Evolutionary conservation across 2,113 vertebrate genomes (phyloP).

Genomic region (Psittacula cyanocephala): DNA sequence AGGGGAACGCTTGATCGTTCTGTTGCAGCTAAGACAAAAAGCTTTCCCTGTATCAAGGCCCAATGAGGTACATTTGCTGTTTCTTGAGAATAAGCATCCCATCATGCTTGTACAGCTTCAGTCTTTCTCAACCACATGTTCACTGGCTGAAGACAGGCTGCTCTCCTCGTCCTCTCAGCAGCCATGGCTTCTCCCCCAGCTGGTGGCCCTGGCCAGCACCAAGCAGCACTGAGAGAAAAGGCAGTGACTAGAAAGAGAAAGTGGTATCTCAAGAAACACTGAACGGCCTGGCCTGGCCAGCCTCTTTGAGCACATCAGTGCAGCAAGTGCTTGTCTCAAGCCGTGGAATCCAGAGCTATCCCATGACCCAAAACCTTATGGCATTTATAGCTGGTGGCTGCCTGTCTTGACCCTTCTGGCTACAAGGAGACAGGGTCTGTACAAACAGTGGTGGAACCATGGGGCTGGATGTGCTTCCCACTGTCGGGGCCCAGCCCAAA

Average conservation of each 20-base stretch:
- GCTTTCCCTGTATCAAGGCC: neutral
- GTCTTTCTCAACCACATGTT: neutral
- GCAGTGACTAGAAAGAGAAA: neutral
- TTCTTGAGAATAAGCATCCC: neutral
- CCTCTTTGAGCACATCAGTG: neutral
- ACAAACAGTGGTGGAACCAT: neutral
- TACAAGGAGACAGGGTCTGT: neutral
- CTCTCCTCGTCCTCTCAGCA: neutral
- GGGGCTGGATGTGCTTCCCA: neutral
- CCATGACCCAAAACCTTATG: neutral
- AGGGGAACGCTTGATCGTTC: neutral
- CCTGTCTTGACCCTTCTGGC: neutral
- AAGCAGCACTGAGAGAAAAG: neutral
- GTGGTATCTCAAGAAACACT: neutral
- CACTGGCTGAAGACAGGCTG: neutral
- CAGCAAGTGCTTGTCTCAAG: neutral
- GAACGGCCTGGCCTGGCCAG: neutral
- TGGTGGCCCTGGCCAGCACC: neutral
- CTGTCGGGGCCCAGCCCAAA: neutral
- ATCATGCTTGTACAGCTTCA: neutral
- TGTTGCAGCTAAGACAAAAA: neutral
- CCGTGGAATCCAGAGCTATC: neutral
- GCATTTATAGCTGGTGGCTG: neutral
- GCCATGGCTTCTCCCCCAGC: neutral
- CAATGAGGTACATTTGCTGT: neutral